phyloP scores from a whole-genome alignment of 37 sponge, comb jelly and placozoan genomes.

The Tethya wilhelma region DNA sequence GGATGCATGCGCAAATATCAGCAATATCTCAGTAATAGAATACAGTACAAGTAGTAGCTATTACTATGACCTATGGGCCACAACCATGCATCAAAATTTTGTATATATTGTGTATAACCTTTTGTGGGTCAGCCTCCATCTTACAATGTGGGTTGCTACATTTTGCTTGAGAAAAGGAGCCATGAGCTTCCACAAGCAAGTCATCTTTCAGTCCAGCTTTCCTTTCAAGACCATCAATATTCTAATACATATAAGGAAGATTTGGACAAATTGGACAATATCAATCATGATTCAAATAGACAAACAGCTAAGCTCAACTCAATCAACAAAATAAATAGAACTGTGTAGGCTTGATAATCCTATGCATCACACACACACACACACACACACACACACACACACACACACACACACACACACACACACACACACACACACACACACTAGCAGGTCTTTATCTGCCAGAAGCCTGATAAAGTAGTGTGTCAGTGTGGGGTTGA shows the following conservation, averaged over 20 bases:
- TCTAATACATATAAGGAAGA: constrained; percentile 38
- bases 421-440: too few relatives aligned
- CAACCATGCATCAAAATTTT: background rate
- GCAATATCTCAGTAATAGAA: too few relatives aligned
- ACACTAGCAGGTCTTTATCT: too few relatives aligned
- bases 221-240: constrained; percentile 88
- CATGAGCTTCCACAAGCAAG: constrained; percentile 82
- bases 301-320: too few relatives aligned
- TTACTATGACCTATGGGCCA: too few relatives aligned
- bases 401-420: too few relatives aligned
- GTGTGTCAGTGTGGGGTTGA: constrained; percentile 64
- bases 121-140: constrained; percentile 33
- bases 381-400: background rate
- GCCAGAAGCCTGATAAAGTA: constrained; percentile 77
- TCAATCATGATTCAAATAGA: too few relatives aligned
- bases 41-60: too few relatives aligned
- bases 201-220: constrained; percentile 60
- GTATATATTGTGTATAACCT: constrained; percentile 7
- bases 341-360: background rate
- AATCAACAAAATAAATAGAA: background rate
- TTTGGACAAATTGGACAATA: too few relatives aligned
- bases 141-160: constrained; percentile 57
- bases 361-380: background rate
- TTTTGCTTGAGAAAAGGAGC: constrained; percentile 69
- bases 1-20: background rate